phyloP scores from a whole-genome alignment of 2,113 vertebrate species.

The Cyprinus carpio region DNA sequence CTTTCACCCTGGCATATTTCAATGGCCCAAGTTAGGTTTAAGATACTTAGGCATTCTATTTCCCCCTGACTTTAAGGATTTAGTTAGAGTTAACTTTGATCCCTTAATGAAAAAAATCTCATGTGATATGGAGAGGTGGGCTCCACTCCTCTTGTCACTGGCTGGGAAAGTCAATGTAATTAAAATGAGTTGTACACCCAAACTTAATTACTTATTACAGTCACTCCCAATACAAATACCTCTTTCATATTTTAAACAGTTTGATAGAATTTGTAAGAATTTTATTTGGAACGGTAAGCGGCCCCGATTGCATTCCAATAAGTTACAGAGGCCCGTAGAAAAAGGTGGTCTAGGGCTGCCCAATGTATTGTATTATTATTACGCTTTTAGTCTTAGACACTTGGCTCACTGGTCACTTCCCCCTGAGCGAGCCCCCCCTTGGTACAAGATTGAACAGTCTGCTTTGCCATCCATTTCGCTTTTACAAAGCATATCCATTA shows the following conservation, averaged over 20 bases:
- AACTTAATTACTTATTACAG: background rate
- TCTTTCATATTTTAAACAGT: background rate
- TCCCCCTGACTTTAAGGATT: no score
- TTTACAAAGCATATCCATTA: no score
- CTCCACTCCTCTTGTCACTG: no score
- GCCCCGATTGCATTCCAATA: background rate
- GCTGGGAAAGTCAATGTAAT: background rate
- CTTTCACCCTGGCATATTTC: no score
- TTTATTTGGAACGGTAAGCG: background rate
- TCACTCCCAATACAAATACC: background rate
- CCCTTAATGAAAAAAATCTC: no score
- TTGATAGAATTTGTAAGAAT: background rate
- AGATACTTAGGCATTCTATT: no score
- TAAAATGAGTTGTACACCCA: background rate
- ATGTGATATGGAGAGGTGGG: no score
- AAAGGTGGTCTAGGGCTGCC: background rate
- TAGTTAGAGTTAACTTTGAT: no score
- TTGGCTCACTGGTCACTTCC: background rate
- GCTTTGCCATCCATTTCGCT: background rate
- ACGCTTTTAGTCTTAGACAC: background rate
- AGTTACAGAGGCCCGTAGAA: background rate
- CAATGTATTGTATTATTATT: background rate
- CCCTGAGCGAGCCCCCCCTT: background rate
- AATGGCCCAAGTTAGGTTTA: no score
- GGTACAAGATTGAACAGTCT: background rate